Base-by-base conservation (phyloP, 2,888 invertebrate genomes). In the Agrochola litura region DNA sequence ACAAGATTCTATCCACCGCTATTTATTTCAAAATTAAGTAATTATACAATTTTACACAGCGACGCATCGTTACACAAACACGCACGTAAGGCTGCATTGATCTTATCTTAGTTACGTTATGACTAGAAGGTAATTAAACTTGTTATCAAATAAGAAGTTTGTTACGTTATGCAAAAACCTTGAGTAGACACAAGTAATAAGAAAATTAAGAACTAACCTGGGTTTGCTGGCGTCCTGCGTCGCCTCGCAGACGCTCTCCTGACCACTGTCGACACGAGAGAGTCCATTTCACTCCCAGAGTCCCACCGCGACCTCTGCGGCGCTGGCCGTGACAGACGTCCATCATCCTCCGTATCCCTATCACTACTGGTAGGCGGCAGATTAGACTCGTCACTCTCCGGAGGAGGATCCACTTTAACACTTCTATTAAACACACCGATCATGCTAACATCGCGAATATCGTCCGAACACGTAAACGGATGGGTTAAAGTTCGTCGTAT, bases 161-260 rank as follows among this genome's bases (percentile, higher is more conserved):
- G 65, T 65, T 66, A 66, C 56, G 61, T 66, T 79, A 65, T 46
- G 12, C 25, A 61, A 66, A 77, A 70, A 49, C 60, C 54, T 61
- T 66, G 60, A 41, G 25, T 19, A 30, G 41, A 52, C 4, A 41
- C 3, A 30, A 58, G 22, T 43, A 16, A 22, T n/a, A 19, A 30
- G n/a, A 43, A 60, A 76, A 52, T 46, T n/a, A 12, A n/a, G 22
- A 49, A 77, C 92, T 91, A 56, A 96, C 97, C 97, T 92, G 94
- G 93, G 92, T 96, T 96, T 86, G 95, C 94, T 76, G 96, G 94
- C 94, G 94, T 95, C 90, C 97, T 93, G 86, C 97, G 95, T 90
- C 97, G 96, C 89, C 97, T 96, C 54, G 98, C 97, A 79, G 97
- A 97, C 76, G 98, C 97, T 92, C 97, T 97, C 86, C 97, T 96